Percentiles rank a stretch among this genome's conserved stretches.
These are phyloP conservation scores for Ovis canadensis DNA, from an alignment of 2,113 vertebrate species.

Conservation along the genomic window DNA sequence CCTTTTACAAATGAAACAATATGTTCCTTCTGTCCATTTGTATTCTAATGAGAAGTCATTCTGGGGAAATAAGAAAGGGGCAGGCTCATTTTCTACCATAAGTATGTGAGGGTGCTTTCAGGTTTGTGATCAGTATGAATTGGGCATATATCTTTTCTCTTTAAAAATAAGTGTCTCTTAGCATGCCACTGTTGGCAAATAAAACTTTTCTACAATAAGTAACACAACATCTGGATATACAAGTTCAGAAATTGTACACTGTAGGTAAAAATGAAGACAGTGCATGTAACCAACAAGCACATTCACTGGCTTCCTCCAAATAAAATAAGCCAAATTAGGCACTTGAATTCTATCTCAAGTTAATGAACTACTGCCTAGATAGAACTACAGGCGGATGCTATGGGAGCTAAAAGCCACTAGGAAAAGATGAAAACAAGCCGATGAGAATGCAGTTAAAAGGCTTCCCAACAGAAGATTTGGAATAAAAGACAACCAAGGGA, in stretches of 20 bases:
- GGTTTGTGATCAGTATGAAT: conserved; percentile 12
- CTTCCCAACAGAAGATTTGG: background rate
- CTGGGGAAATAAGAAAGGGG: background rate
- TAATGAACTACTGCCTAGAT: background rate
- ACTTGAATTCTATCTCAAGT: conserved; percentile 34
- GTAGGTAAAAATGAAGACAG: conserved; percentile 16
- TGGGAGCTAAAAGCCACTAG: background rate
- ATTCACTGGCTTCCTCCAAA: background rate
- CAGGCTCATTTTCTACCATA: background rate
- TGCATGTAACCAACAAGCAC: background rate
- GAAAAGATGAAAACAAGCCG: conserved; percentile 13
- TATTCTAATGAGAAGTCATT: background rate
- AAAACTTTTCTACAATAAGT: background rate
- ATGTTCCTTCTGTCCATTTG: background rate
- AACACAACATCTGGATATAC: background rate
- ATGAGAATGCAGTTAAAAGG: conserved; percentile 1
- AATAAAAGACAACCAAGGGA: conserved; percentile 1
- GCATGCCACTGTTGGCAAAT: background rate
- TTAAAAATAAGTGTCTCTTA: background rate
- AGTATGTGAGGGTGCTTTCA: background rate
- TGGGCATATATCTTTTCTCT: background rate
- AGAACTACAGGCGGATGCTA: background rate
- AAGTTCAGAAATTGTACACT: background rate
- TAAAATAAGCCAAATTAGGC: background rate
- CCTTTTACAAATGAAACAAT: conserved; percentile 1